phyloP scores from a whole-genome alignment of 23 tunicate genomes.

The Corella eumyota region DNA sequence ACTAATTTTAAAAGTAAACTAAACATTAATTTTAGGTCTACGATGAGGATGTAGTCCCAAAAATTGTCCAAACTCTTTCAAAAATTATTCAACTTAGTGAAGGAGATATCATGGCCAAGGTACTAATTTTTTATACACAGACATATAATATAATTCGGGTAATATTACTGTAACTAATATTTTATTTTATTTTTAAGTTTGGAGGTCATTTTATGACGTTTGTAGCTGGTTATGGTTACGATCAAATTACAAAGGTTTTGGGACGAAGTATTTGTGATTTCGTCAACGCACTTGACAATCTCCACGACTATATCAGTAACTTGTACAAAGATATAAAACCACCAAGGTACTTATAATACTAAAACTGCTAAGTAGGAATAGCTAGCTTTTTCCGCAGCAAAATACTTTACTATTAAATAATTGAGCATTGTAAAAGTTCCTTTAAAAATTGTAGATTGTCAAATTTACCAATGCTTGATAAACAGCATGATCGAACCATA shows the following conservation, averaged over 20 bases:
- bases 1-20: too few species aligned
- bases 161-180: too few species aligned
- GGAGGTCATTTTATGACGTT: slow-evolving; percentile 43
- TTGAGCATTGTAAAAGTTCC: background rate
- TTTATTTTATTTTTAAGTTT: background rate
- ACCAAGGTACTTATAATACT: slow-evolving; percentile 37
- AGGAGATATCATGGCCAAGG: slow-evolving; percentile 24
- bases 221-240: slow-evolving; percentile 35
- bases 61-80: slow-evolving; percentile 17
- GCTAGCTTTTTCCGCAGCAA: background rate
- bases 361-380: background rate
- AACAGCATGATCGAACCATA: too few species aligned
- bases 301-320: slow-evolving; percentile 33
- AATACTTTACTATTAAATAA: background rate
- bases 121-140: background rate
- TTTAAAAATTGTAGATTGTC: too few species aligned
- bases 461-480: too few species aligned
- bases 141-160: background rate
- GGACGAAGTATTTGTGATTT: slow-evolving; percentile 10
- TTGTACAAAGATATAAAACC: slow-evolving; percentile 29
- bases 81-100: slow-evolving; percentile 13
- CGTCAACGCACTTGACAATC: slow-evolving; percentile 28
- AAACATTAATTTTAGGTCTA: too few species aligned
- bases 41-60: slow-evolving; percentile 10
- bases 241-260: slow-evolving; percentile 25